Evolutionary conservation across 2,888 invertebrate genomes (phyloP).

Genomic region (Sepiola atlantica): DNA sequence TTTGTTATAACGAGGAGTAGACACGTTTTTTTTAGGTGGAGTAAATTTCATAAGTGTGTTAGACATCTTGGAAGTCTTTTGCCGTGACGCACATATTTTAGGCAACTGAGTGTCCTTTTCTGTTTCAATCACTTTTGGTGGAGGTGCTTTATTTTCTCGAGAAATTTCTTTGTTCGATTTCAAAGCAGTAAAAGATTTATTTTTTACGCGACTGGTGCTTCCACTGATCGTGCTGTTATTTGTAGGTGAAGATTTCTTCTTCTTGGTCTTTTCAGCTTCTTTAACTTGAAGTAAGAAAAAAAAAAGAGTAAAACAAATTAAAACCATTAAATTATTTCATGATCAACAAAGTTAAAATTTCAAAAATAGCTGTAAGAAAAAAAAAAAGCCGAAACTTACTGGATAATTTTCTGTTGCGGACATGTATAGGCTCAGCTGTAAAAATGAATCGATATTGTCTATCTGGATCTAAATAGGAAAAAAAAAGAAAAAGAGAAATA

Average conservation of each 20-base stretch:
- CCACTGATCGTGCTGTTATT: neutral
- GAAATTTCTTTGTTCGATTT: slow-evolving; percentile 50
- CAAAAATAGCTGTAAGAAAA: neutral
- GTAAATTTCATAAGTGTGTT: slow-evolving; percentile 23
- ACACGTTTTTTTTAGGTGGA: slow-evolving; percentile 14
- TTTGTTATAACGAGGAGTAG: slow-evolving; percentile 36
- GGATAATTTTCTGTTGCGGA: slow-evolving; percentile 65
- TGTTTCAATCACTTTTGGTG: neutral
- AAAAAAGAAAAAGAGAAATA: slow-evolving; percentile 32
- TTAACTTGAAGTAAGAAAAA: neutral
- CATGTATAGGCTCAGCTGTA: slow-evolving; percentile 71
- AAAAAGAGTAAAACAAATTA: neutral
- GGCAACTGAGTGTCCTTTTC: neutral
- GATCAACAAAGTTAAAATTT: neutral
- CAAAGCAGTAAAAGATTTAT: slow-evolving; percentile 51
- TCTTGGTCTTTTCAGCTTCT: slow-evolving; percentile 42
- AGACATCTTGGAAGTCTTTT: neutral
- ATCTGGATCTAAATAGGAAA: slow-evolving; percentile 51
- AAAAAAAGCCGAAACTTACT: slow-evolving; percentile 54
- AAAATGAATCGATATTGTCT: slow-evolving; percentile 57
- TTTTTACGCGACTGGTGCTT: neutral
- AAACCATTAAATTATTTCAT: neutral
- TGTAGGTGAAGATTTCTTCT: neutral
- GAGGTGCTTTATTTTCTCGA: slow-evolving; percentile 39
- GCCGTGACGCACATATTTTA: neutral